Evolutionary conservation across 1,140 invertebrate genomes (phyloP).

Genomic region (Chionoecetes opilio): DNA sequence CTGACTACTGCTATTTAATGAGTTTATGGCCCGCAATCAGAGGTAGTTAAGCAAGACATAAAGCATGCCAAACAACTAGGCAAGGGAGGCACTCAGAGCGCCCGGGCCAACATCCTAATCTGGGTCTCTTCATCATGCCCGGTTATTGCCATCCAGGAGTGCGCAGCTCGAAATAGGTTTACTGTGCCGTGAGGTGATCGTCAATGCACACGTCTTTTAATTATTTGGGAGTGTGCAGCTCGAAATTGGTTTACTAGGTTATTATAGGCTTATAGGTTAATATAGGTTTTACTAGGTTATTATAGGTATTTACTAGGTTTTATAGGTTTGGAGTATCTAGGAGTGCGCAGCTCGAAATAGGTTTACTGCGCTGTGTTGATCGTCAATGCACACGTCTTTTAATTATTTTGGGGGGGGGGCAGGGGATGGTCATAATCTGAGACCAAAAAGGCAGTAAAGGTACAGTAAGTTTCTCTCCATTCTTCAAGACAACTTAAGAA

Average conservation of each 20-base stretch:
- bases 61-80: conserved; percentile 47
- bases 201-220: neutral
- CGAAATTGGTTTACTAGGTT: neutral
- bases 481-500: too few species aligned
- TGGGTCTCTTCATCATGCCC: neutral
- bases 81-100: conserved; percentile 9
- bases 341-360: neutral
- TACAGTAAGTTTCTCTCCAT: too few species aligned
- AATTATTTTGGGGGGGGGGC: too few species aligned
- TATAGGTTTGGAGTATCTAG: too few species aligned
- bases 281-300: too few species aligned
- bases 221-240: neutral
- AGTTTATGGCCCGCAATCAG: conserved; percentile 66
- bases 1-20: conserved; percentile 63
- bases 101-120: neutral
- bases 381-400: neutral
- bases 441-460: too few species aligned
- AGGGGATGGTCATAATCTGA: too few species aligned
- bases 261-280: too few species aligned
- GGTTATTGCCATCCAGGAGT: neutral
- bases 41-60: conserved; percentile 63
- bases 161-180: neutral
- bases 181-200: neutral
- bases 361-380: neutral
- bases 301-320: too few species aligned